A percentile compares a stretch with the other conserved stretches of the same genome.
Evolutionary conservation across 2,113 vertebrate genomes (phyloP).

Genomic region (Colistium nudipinnis): DNA sequence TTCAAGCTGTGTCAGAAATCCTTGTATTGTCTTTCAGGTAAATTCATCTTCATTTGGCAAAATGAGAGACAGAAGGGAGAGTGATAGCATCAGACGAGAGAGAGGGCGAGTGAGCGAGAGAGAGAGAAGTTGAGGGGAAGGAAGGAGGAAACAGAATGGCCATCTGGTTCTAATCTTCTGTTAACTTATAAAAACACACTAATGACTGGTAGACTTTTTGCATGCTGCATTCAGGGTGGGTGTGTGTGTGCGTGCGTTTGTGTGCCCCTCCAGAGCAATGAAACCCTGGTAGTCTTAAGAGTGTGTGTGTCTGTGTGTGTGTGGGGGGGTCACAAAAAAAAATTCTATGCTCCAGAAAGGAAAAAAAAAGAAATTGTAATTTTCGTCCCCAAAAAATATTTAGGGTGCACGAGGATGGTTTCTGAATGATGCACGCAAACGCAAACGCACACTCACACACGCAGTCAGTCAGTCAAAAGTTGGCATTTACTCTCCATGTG

Average conservation of each 20-base stretch:
- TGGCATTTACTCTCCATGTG: neutral
- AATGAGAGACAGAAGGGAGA: slow-evolving; percentile 10
- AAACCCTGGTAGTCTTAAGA: slow-evolving; percentile 34
- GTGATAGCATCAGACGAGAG: neutral
- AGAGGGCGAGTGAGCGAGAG: slow-evolving; percentile 12
- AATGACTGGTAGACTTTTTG: slow-evolving; percentile 64
- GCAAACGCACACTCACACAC: neutral
- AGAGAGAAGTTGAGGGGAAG: slow-evolving; percentile 56
- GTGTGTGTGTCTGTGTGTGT: too few species aligned
- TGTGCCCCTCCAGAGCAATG: slow-evolving; percentile 6
- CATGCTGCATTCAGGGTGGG: neutral
- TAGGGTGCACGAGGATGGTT: slow-evolving; percentile 31
- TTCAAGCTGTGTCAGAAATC: slow-evolving; percentile 4
- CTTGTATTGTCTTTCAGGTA: slow-evolving; percentile 1
- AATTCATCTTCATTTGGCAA: slow-evolving; percentile 16
- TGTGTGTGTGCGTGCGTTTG: neutral
- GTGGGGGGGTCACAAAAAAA: too few species aligned
- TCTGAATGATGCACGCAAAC: slow-evolving; percentile 22
- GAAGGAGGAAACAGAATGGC: slow-evolving; percentile 63
- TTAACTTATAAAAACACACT: slow-evolving; percentile 69
- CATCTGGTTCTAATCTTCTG: slow-evolving; percentile 75
- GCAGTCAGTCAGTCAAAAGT: slow-evolving; percentile 2
- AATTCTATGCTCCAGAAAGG: neutral
- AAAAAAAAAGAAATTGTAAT: neutral
- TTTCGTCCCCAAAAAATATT: too few species aligned